Evolutionary conservation across 1,140 invertebrate genomes (phyloP).

Genomic region (Sminthurinus signatus): DNA sequence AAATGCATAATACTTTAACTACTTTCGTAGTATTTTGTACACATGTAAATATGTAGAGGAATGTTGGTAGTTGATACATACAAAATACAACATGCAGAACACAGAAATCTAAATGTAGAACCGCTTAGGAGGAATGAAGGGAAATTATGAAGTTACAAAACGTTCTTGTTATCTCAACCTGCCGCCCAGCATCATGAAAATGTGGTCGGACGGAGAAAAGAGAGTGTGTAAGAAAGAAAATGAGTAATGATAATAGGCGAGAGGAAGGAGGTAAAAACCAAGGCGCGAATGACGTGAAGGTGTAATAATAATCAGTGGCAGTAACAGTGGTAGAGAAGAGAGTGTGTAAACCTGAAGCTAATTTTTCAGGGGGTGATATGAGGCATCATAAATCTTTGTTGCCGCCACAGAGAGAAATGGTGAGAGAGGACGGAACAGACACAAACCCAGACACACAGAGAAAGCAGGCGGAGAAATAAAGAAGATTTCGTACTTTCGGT

Average conservation of each 20-base stretch:
- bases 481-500: slow-evolving; percentile 21
- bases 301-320: slow-evolving; percentile 10
- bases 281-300: slow-evolving; percentile 1
- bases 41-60: no score
- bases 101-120: no score
- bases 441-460: background rate
- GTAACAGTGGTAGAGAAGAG: background rate
- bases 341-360: slow-evolving; percentile 19
- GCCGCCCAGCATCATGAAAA: no score
- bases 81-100: no score
- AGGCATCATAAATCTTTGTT: slow-evolving; percentile 24
- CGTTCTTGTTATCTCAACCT: no score
- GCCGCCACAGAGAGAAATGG: background rate
- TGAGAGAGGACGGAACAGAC: background rate
- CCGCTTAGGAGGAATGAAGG: no score
- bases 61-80: no score
- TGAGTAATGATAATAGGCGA: slow-evolving; percentile 5
- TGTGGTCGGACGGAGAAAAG: no score
- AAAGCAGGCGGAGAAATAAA: slow-evolving; percentile 25
- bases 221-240: background rate
- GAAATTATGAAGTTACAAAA: no score
- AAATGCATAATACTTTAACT: no score
- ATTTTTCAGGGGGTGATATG: slow-evolving; percentile 27
- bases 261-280: background rate
- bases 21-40: no score